Percentiles rank a stretch among this genome's conserved stretches.
These are phyloP conservation scores for Cirrhinus molitorella DNA, from an alignment of 2,797 vertebrate genomes.

Conservation along the genomic window DNA sequence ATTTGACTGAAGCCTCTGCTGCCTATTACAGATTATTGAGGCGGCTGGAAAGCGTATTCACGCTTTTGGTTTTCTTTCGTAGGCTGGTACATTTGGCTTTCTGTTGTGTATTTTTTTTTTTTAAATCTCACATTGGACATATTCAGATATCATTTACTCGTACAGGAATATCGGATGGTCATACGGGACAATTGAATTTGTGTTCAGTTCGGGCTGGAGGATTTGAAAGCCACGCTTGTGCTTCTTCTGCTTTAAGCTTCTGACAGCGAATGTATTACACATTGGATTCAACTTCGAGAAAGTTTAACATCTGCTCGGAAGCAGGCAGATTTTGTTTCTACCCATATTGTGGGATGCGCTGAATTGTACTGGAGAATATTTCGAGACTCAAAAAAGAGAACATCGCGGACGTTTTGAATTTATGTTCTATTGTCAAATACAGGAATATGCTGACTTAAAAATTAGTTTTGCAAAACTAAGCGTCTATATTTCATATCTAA, in stretches of 20 bases:
- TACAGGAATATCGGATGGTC: conserved; percentile 16
- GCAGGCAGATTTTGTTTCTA: background rate
- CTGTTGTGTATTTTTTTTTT: background rate
- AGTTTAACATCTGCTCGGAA: conserved; percentile 37
- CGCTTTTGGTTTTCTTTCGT: conserved; percentile 40
- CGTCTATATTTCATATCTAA: background rate
- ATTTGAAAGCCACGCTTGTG: background rate
- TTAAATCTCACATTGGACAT: conserved; percentile 12
- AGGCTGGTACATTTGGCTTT: background rate
- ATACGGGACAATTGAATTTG: conserved; percentile 48
- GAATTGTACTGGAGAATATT: conserved; percentile 4
- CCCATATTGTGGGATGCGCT: background rate
- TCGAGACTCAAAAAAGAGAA: background rate
- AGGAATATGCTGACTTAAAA: conserved; percentile 26
- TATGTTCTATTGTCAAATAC: background rate
- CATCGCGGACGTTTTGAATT: background rate
- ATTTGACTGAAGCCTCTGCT: conserved; percentile 18
- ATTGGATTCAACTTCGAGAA: conserved; percentile 46
- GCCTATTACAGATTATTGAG: conserved; percentile 4
- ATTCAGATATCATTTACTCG: background rate
- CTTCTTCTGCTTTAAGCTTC: conserved; percentile 21
- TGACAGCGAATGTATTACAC: background rate
- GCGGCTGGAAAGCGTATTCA: conserved; percentile 15
- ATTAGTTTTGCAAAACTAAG: background rate
- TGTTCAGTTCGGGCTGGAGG: conserved; percentile 11